Conservation (phyloP, 2,797 vertebrate genomes). For the Brachymystax lenok region DNA sequence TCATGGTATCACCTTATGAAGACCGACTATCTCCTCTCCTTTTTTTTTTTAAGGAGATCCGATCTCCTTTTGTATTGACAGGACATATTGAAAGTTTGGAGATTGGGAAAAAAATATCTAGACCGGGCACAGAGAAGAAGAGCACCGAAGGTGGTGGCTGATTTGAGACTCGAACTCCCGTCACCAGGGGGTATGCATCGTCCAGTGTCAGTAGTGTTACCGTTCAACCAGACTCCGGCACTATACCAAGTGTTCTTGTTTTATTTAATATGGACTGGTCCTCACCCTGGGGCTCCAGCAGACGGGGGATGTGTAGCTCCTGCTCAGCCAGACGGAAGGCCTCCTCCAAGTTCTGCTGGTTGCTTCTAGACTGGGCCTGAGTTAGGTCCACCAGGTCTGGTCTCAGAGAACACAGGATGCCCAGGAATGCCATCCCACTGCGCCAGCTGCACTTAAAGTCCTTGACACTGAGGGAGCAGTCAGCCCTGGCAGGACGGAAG, state of each 20-base stretch:
- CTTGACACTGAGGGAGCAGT: conserved; percentile 77
- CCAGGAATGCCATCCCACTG: conserved; percentile 88
- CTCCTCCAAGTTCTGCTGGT: conserved; percentile 89
- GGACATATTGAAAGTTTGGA: too few species aligned
- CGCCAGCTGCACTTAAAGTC: conserved; percentile 95
- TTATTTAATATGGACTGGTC: not conserved
- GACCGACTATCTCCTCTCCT: too few species aligned
- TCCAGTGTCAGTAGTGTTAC: too few species aligned
- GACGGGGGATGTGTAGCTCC: conserved; percentile 86
- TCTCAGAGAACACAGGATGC: conserved; percentile 83
- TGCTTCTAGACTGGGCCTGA: conserved; percentile 79
- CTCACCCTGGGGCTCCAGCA: conserved; percentile 90
- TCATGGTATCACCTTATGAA: too few species aligned
- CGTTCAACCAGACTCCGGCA: conserved; percentile 8
- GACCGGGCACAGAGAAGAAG: too few species aligned
- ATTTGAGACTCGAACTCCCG: too few species aligned
- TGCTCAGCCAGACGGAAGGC: conserved; percentile 88
- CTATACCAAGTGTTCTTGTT: too few species aligned
- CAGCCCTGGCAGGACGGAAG: conserved; percentile 57
- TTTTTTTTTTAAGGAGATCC: too few species aligned
- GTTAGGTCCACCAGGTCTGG: conserved; percentile 86
- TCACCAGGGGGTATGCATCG: too few species aligned
- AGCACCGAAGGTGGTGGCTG: too few species aligned
- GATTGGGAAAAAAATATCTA: too few species aligned
- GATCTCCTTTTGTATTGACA: too few species aligned